Evolutionary conservation across 2,797 vertebrate species (phyloP).

Genomic region (Pantherophis alleghaniensis): DNA sequence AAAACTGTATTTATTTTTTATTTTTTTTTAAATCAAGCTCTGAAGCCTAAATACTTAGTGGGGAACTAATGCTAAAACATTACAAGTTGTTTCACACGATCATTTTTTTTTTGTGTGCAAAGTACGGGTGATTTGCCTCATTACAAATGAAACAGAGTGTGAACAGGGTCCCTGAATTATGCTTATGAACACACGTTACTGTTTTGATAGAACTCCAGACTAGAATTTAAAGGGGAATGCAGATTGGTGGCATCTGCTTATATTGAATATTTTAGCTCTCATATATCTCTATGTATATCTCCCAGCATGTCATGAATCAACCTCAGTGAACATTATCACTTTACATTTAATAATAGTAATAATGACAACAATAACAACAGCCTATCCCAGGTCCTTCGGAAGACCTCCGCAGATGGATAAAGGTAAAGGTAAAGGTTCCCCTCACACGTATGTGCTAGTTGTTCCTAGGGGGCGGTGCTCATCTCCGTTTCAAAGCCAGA

Average conservation of each 20-base stretch:
- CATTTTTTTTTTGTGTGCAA: not conserved
- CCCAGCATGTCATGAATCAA: not conserved
- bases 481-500: too few species aligned
- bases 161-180: not conserved
- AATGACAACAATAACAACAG: not conserved
- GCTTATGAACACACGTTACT: not conserved
- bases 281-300: not conserved
- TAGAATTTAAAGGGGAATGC: not conserved
- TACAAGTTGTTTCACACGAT: not conserved
- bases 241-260: not conserved
- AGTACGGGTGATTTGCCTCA: not conserved
- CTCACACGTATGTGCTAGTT: too few species aligned
- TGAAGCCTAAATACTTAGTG: not conserved
- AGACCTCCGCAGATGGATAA: not conserved
- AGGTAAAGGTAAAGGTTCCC: too few species aligned
- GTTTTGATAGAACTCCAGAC: not conserved
- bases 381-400: not conserved
- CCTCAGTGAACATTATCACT: not conserved
- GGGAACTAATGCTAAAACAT: not conserved
- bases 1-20: not conserved
- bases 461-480: too few species aligned
- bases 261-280: not conserved
- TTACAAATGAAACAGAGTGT: not conserved
- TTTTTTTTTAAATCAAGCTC: not conserved
- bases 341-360: not conserved